Evolutionary conservation across 2,888 invertebrate genomes (phyloP).

Genomic region (Oxyteleia sp.): DNA sequence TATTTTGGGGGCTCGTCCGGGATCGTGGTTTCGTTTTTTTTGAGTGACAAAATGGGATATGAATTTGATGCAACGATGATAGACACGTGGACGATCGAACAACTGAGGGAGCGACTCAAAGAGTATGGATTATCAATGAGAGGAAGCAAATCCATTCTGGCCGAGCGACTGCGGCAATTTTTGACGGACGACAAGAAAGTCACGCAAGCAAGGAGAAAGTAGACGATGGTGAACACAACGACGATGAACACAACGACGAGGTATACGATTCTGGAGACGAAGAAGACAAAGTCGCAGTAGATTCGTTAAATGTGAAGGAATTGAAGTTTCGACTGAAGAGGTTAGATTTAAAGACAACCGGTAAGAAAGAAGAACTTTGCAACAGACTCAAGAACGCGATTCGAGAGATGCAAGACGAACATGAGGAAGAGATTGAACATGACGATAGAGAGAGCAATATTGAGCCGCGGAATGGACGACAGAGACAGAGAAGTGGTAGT

Average conservation of each 20-base stretch:
- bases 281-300: too few relatives aligned
- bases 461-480: background rate
- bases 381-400: too few relatives aligned
- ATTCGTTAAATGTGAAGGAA: too few relatives aligned
- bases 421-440: too few relatives aligned
- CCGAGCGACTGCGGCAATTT: conserved; percentile 9
- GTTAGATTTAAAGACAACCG: background rate
- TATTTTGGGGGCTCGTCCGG: too few relatives aligned
- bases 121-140: conserved; percentile 8
- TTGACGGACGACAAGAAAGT: conserved; percentile 17
- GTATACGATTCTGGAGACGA: too few relatives aligned
- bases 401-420: too few relatives aligned
- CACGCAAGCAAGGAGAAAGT: background rate
- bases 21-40: too few relatives aligned
- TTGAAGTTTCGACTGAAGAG: too few relatives aligned
- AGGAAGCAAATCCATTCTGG: background rate
- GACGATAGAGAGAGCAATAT: too few relatives aligned
- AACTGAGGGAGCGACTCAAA: background rate
- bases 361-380: too few relatives aligned
- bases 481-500: too few relatives aligned
- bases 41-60: background rate
- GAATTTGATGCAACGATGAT: conserved; percentile 3
- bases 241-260: background rate
- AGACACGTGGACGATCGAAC: conserved; percentile 8
- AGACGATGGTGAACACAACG: background rate